Evolutionary conservation across 2,113 vertebrate genomes (phyloP), one percentile per base, ranked within the genome.

Genomic region (Typhlomys cinereus): DNA sequence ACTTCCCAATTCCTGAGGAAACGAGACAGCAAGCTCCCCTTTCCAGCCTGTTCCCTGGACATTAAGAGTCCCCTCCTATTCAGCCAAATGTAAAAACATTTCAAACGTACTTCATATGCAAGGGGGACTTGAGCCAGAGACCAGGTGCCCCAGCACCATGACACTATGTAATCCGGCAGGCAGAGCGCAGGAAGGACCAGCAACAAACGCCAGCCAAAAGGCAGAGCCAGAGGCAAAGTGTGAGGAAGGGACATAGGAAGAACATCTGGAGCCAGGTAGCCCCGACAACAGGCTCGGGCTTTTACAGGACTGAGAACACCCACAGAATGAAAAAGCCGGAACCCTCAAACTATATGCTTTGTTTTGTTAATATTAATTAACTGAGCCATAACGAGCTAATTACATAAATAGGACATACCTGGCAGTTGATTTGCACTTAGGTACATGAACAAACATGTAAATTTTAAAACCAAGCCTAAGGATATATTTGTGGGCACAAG

Each of bases 381-480:
- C 21, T 84, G 73, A 79, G 39, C 59, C 79, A 50, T 78, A 93
- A 82, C 57, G 46, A 76, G 48, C 36, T 87, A 64, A 89, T 70
- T 86, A 86, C 41, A 75, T 62, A 91, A 86, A 81, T 34, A 81
- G 89, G 21, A 89, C 88, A 95, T 52, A 75, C 41, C 79, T 87
- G 67, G 87, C 71, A 74, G 78, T 48, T 80, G 84, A 85, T 81
- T 2, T 90, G 54, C 9, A 52, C 34, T 46, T 57, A 79, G 54
- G 25, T 66, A 76, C 80, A 87, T 34, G 85, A 91, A 89, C 23
- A 89, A 91, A 74, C 71, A 88, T 69, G 73, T 39, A 66, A 21
- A 39, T 48, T 41, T 86, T 50, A 80, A 89, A 66, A 61, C 79
- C 64, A 89, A 54, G 59, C 2, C 34, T 86, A 83, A 88, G 39